Percentiles rank a stretch among this genome's conserved stretches.
These are phyloP conservation scores for Vollenhovia emeryi DNA, from an alignment of 1,140 invertebrate species.

Conservation along the genomic window DNA sequence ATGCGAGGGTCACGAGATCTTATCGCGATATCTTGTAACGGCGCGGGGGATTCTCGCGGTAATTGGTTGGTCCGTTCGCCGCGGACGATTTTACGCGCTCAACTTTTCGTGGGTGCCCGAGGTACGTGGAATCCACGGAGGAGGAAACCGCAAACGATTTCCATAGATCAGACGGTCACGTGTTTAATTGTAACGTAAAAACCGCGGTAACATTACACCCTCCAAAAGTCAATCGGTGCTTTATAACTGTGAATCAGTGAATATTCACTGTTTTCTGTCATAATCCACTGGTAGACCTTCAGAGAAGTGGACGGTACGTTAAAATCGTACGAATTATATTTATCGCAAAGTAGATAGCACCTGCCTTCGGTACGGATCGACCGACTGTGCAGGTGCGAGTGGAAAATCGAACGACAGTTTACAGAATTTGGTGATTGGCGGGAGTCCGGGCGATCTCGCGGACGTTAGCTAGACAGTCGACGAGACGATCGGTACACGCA, in stretches of 20 bases:
- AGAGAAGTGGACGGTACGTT: too few relatives aligned
- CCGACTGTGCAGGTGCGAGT: neutral
- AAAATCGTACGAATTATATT: neutral
- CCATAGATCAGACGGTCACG: neutral
- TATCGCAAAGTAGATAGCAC: neutral
- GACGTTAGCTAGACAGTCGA: slow-evolving; percentile 14
- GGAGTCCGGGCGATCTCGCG: neutral
- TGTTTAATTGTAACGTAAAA: neutral
- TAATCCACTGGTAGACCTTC: too few relatives aligned
- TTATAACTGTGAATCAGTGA: too few relatives aligned
- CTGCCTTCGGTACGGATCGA: neutral
- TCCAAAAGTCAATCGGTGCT: too few relatives aligned
- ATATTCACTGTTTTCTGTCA: too few relatives aligned
- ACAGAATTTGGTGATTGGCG: neutral
- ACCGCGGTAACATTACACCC: too few relatives aligned
- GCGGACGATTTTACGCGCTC: neutral
- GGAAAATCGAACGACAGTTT: slow-evolving; percentile 9
- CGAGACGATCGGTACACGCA: slow-evolving; percentile 37
- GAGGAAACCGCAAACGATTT: neutral
- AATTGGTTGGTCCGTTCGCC: slow-evolving; percentile 32
- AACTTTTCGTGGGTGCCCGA: neutral
- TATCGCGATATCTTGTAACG: slow-evolving; percentile 61
- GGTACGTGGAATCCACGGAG: neutral
- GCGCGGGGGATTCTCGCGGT: slow-evolving; percentile 18
- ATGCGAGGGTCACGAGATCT: slow-evolving; percentile 52